Conservation (phyloP, 1,140 invertebrate genomes). For the Melanaphis sacchari region DNA sequence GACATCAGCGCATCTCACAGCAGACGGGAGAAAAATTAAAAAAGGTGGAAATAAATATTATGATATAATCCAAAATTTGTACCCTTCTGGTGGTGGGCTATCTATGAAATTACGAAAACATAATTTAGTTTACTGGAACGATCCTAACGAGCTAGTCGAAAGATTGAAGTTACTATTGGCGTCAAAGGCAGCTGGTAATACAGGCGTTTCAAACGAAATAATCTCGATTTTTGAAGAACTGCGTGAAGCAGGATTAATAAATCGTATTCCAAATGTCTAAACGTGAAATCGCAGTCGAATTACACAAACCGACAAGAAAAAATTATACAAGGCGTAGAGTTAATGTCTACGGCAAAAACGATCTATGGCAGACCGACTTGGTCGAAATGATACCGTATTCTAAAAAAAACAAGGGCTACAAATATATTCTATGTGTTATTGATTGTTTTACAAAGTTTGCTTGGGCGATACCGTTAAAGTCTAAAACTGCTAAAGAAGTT, state of each 20-base stretch:
- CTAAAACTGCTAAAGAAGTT: constrained; percentile 61
- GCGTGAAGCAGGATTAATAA: not conserved
- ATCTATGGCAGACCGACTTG: constrained; percentile 58
- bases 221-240: not conserved
- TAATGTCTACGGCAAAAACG: constrained; percentile 42
- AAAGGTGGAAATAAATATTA: not conserved
- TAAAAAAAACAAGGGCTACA: constrained; percentile 61
- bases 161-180: not conserved
- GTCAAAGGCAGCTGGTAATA: not conserved
- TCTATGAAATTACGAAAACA: not conserved
- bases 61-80: not conserved
- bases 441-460: constrained; percentile 50
- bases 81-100: not conserved
- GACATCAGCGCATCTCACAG: not conserved
- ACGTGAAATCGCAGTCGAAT: not conserved
- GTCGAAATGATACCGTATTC: constrained; percentile 57
- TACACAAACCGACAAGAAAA: not conserved
- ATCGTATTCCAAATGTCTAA: not conserved
- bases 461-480: constrained; percentile 61
- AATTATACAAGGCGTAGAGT: constrained; percentile 35
- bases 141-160: not conserved
- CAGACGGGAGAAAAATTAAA: not conserved
- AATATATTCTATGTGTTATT: constrained; percentile 57
- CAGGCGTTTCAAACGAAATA: not conserved
- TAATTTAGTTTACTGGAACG: not conserved